Base-by-base conservation (phyloP, 2,797 vertebrate genomes). In the Notamacropus eugenii region DNA sequence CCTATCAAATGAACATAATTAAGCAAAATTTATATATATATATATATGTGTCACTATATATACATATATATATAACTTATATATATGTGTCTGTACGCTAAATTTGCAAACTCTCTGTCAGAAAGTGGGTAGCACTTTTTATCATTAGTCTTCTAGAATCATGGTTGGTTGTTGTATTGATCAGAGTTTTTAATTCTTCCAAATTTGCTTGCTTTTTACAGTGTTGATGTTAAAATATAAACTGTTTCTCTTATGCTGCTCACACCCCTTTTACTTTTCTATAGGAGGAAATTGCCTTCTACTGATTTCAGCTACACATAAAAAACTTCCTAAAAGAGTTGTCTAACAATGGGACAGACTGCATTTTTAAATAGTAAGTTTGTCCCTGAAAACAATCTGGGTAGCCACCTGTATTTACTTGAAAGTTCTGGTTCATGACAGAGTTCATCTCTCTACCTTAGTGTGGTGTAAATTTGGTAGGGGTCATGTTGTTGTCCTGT, bases 271-370 rank as follows among this genome's bases (percentile, higher is more conserved):
- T 82, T 46, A 46, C 34, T 82, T 74, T 82, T 82, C 74, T 82
- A 82, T 93, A 87, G n/a, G 95, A 82, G 95, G 62, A 96, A 87
- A 93, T 94, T 87, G 90, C 93, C 9, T 91, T 87, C 59, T 91
- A 95, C 67, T 94, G 29, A 93, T 94, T 96, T n/a, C 90, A 91
- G n/a, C 0, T 29, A 27, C 12, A 9, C 91, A 3, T 93, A 59
- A 56, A 40, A 22, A 82, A 82, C 40, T 82, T 82, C 22, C 40
- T 46, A 46, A 95, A 92, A 56, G 50, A 59, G 92, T 16, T 40
- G 57, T 95, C 54, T 97, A n/a, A 92, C n/a, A 93, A 4, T 67
- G 58, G 28, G 67, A 93, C 91, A 82, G 91, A 22, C 27, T 91
- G 56, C 74, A 54, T 95, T 95, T 31, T 92, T 58, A 12, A 52